Base-by-base conservation (phyloP, 2,113 vertebrate genomes). In the Oostethus manadensis region DNA sequence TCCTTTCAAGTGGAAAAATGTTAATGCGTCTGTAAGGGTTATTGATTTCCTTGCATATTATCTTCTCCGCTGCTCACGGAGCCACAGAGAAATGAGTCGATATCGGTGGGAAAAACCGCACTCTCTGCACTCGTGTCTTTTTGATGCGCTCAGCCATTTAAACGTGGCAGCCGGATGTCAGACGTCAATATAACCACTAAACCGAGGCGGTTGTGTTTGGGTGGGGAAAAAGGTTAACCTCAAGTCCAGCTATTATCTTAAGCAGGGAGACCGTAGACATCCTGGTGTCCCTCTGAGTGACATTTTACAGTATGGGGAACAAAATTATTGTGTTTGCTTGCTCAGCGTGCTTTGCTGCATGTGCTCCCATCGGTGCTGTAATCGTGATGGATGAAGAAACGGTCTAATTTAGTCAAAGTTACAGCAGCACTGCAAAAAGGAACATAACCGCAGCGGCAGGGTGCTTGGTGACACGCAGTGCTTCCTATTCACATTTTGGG, bases 341-440 rank as follows among this genome's bases (percentile, higher is more conserved):
- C n/a, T 29, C 51, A 42, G 14, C 38, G 21, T 62, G 43, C n/a
- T 13, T 18, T 54, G 17, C 46, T 60, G 45, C 60, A 67, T 62
- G 46, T 1, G 20, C 21, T 35, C 21, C 26, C 38, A 44, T 60
- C 47, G 55, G 56, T 58, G 44, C 54, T 53, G 57, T 44, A 56
- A 62, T 51, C 49, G 5, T 33, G 64, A 58, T 47, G 40, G 44
- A 71, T 66, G 54, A 60, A 54, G 53, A 63, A 71, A 58, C 15
- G 20, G 57, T 13, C 14, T n/a, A 50, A 71, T 63, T 43, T 68
- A 21, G 15, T 23, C 17, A 53, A 56, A 46, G 43, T 40, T 58
- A 58, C 51, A 71, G 23, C 60, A 18, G 53, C 44, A 26, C 29
- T 45, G 22, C 48, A 23, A 51, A 45, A 67, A 51, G 48, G 33